phyloP scores from a whole-genome alignment of 2,888 invertebrate genomes.

The Isoperla grammatica region DNA sequence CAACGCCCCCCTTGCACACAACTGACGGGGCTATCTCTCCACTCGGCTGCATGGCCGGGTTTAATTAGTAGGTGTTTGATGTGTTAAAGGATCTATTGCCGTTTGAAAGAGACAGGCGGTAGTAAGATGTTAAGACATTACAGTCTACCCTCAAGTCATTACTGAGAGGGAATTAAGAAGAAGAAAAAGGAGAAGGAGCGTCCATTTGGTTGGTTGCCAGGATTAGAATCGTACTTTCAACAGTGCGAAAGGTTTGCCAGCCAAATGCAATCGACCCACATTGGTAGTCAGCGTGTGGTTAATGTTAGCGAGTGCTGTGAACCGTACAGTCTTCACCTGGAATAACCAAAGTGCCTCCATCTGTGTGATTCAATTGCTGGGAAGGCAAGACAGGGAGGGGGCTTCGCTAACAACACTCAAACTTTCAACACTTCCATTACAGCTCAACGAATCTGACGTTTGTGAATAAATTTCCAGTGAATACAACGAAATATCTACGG shows the following conservation, averaged over 20 bases:
- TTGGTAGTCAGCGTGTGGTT: not conserved
- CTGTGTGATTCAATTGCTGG: no score
- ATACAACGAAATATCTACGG: no score
- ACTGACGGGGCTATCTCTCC: no score
- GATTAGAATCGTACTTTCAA: slow-evolving; percentile 19
- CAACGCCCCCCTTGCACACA: no score
- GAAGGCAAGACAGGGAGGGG: no score
- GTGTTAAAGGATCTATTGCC: not conserved
- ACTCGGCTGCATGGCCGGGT: not conserved
- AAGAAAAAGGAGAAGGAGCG: slow-evolving; percentile 14
- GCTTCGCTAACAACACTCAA: no score
- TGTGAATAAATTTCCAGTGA: no score
- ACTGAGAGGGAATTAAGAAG: slow-evolving; percentile 26
- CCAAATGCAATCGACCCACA: slow-evolving; percentile 13
- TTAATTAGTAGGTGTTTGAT: slow-evolving; percentile 2
- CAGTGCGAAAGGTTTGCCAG: slow-evolving; percentile 5
- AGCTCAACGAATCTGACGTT: no score
- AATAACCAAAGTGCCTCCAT: no score
- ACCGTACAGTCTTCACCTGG: no score
- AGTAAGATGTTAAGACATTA: slow-evolving; percentile 10
- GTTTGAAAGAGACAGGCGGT: not conserved
- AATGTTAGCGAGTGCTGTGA: no score
- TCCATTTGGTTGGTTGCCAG: slow-evolving; percentile 28
- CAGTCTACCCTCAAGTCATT: slow-evolving; percentile 16
- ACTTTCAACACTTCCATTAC: no score